A percentile compares a stretch with the other conserved stretches of the same genome.
phyloP scores from a whole-genome alignment of 2,888 invertebrate genomes.

The Andrena trimmerana region DNA sequence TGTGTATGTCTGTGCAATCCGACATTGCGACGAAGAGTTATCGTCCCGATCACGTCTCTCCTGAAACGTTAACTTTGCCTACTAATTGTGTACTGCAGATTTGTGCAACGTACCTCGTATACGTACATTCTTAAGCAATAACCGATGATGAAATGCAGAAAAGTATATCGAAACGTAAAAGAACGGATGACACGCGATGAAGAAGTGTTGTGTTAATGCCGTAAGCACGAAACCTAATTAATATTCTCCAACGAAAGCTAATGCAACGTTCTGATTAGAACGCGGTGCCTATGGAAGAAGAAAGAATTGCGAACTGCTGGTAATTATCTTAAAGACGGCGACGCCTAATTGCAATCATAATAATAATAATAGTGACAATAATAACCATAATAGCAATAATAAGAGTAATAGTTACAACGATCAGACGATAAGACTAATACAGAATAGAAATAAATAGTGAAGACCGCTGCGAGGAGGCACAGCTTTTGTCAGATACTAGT shows the following conservation, averaged over 20 bases:
- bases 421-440: constrained; percentile 39
- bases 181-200: constrained; percentile 10
- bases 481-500: constrained; percentile 69
- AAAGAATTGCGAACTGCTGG: constrained; percentile 18
- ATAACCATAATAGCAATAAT: constrained; percentile 41
- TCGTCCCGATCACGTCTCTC: background rate
- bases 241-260: constrained; percentile 17
- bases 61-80: background rate
- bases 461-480: constrained; percentile 66
- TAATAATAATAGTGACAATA: constrained; percentile 52
- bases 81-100: constrained; percentile 37
- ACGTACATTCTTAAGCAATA: constrained; percentile 43
- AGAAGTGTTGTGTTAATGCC: background rate
- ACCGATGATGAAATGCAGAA: constrained; percentile 45
- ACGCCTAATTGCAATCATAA: constrained; percentile 56
- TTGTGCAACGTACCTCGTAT: constrained; percentile 61
- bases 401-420: constrained; percentile 39
- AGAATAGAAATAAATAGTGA: constrained; percentile 71
- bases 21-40: constrained; percentile 23
- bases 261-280: constrained; percentile 2
- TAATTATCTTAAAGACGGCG: constrained; percentile 48
- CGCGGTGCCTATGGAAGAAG: constrained; percentile 26
- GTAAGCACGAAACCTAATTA: constrained; percentile 24
- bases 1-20: constrained; percentile 35
- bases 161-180: constrained; percentile 29